Conservation (phyloP, 2,113 vertebrate genomes). For the Centropristis striata region DNA sequence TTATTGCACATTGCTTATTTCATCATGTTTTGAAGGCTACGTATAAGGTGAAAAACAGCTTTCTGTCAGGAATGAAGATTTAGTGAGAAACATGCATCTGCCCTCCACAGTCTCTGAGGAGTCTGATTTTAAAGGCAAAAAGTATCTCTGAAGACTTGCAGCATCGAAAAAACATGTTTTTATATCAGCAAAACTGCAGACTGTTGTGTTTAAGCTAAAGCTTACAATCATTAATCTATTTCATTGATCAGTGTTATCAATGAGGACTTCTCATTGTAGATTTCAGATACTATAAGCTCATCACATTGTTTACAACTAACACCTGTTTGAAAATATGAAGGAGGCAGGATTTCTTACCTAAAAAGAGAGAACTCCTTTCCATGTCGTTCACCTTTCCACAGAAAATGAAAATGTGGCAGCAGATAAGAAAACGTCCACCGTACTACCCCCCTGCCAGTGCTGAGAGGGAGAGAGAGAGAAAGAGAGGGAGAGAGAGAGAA, state of each 20-base stretch:
- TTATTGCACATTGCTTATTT: background rate
- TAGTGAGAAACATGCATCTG: too few species aligned
- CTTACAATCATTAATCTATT: background rate
- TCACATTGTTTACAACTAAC: too few species aligned
- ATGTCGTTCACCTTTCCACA: conserved; percentile 65
- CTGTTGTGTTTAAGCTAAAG: conserved; percentile 1
- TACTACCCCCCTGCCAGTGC: conserved; percentile 16
- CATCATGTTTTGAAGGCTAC: background rate
- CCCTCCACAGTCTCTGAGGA: background rate
- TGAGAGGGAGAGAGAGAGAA: conserved; percentile 16
- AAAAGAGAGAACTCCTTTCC: conserved; percentile 64
- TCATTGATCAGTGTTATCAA: background rate
- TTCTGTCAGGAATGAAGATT: background rate
- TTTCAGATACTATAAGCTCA: too few species aligned
- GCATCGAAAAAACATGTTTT: background rate
- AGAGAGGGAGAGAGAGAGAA: conserved; percentile 21
- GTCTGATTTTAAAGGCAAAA: background rate
- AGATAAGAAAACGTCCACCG: conserved; percentile 34
- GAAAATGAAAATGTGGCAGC: conserved; percentile 50
- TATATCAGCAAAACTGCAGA: background rate
- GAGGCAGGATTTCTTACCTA: conserved; percentile 61
- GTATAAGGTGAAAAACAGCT: conserved; percentile 14
- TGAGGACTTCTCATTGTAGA: background rate
- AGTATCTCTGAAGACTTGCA: too few species aligned
- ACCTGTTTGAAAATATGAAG: background rate